Evolutionary conservation across 2,113 vertebrate species (phyloP).

Genomic region (Cacatua alba): DNA sequence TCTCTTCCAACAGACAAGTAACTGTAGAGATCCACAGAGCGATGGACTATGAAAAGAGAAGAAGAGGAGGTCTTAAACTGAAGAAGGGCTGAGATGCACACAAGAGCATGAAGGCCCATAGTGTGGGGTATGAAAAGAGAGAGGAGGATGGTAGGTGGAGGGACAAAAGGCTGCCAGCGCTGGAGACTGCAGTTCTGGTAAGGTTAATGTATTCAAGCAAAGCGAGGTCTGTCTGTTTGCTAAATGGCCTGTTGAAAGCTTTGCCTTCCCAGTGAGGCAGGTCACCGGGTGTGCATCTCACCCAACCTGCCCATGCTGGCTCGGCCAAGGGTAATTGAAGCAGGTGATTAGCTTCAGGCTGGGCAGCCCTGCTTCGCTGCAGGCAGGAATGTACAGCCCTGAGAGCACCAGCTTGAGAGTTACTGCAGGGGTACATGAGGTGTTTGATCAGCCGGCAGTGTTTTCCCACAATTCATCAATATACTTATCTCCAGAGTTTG

Average conservation of each 20-base stretch:
- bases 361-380: not conserved
- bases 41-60: not conserved
- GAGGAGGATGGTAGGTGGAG: not conserved
- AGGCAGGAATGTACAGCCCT: not conserved
- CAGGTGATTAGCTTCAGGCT: not conserved
- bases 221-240: not conserved
- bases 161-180: not conserved
- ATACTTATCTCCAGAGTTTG: not conserved
- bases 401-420: not conserved
- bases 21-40: not conserved
- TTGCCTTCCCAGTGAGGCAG: not conserved
- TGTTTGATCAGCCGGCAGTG: not conserved
- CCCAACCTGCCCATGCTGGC: not conserved
- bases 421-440: not conserved
- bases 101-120: not conserved
- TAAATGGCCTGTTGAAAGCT: not conserved
- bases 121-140: not conserved
- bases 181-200: not conserved
- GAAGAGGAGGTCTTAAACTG: not conserved
- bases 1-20: not conserved
- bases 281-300: not conserved
- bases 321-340: not conserved
- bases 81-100: not conserved
- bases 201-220: not conserved
- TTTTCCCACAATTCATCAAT: conserved; percentile 1